Evolutionary conservation across 2,113 vertebrate genomes (phyloP).

Genomic region (Gymnorhina tibicen): DNA sequence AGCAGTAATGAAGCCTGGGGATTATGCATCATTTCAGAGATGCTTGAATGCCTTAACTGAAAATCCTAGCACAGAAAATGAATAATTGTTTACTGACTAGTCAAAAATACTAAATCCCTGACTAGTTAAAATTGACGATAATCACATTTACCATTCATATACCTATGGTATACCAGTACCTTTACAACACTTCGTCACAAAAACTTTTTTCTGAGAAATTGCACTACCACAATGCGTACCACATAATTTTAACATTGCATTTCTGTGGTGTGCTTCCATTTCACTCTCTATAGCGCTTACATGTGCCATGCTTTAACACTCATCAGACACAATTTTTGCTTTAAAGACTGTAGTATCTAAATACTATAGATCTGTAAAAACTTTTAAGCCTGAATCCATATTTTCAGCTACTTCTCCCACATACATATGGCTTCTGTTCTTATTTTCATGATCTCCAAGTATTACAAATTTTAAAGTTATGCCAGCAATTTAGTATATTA

Average conservation of each 20-base stretch:
- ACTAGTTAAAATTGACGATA: not conserved
- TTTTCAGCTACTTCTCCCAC: constrained; percentile 13
- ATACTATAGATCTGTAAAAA: not conserved
- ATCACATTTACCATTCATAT: not conserved
- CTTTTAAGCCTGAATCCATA: not conserved
- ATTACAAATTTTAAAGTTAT: constrained; percentile 48
- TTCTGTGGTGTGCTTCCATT: constrained; percentile 28
- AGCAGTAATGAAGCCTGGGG: not conserved
- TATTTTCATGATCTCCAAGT: constrained; percentile 39
- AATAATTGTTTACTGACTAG: not conserved
- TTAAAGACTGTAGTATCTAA: not conserved
- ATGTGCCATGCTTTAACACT: constrained; percentile 28
- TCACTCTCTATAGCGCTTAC: not conserved
- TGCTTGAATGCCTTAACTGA: constrained; percentile 19
- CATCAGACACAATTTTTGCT: constrained; percentile 1
- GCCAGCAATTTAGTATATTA: constrained; percentile 18
- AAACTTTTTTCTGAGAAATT: not conserved
- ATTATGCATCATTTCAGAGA: constrained; percentile 22
- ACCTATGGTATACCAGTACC: not conserved
- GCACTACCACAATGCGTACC: not conserved
- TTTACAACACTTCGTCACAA: not conserved
- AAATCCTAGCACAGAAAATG: not conserved
- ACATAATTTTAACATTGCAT: not conserved
- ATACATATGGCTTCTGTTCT: constrained; percentile 34
- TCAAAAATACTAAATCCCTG: not conserved